These are phyloP conservation scores for Erythrocercus mccallii DNA, from an alignment of 2,113 vertebrate genomes.

Conservation along the genomic window DNA sequence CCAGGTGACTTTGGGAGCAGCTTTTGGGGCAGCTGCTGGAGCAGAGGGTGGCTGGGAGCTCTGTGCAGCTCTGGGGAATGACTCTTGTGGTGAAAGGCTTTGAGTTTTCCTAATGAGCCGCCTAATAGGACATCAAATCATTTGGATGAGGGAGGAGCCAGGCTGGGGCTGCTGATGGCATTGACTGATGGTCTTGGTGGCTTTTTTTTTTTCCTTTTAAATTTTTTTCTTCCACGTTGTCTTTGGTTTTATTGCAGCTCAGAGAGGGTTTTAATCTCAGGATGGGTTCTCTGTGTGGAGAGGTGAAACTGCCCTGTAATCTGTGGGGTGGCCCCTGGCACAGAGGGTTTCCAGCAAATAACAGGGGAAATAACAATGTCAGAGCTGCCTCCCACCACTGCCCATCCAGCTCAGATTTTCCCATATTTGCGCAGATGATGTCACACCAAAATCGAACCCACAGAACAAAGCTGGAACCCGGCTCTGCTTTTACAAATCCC, in stretches of 20 bases:
- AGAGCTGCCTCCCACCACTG: background rate
- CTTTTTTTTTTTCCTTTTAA: background rate
- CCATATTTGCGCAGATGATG: slow-evolving; percentile 38
- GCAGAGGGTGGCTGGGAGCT: background rate
- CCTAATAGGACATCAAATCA: slow-evolving; percentile 28
- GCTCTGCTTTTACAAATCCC: slow-evolving; percentile 10
- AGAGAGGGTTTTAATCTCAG: background rate
- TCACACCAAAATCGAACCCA: slow-evolving; percentile 8
- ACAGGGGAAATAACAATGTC: background rate
- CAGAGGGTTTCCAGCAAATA: background rate
- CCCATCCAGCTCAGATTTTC: slow-evolving; percentile 15
- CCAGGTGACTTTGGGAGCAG: accelerated
- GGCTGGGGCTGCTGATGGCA: background rate
- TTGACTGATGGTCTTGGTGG: background rate
- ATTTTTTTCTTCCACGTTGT: background rate
- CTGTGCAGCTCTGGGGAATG: background rate
- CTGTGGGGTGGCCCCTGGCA: no score
- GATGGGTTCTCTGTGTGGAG: background rate
- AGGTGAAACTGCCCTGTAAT: background rate
- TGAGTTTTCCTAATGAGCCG: slow-evolving; percentile 28
- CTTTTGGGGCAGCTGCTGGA: background rate
- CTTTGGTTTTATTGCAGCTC: background rate
- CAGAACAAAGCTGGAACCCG: slow-evolving; percentile 1
- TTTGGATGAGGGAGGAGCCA: slow-evolving; percentile 29
- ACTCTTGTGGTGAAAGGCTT: background rate